Evolutionary conservation across 2,797 vertebrate species (phyloP), one percentile per base, ranked within the genome.

Genomic region (Dicrostonyx torquatus): DNA sequence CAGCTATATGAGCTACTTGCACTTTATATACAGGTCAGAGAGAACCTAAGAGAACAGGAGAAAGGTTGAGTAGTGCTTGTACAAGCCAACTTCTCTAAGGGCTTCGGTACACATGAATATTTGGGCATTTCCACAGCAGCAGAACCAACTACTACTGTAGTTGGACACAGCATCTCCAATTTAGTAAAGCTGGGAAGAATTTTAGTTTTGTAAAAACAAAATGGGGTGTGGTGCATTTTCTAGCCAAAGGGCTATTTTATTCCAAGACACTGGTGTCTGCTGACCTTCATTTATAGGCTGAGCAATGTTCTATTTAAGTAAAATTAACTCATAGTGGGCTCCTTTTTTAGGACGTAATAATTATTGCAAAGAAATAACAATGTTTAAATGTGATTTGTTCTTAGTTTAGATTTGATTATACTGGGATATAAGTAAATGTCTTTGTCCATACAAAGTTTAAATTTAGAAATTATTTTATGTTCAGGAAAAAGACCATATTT

Each of bases 281-380:
- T 97, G 98, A 97, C 97, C 97, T 98, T 96, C 97, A 95, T 97
- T 98, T 97, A 94, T 96, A 98, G 97, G 93, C 94, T 98, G 97
- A 97, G 98, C 97, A 95, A 97, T 97, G 87, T 92, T 97, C 98
- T 98, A 98, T 98, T 98, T 98, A 97, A 95, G 93, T 98, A 94
- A 97, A 95, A 93, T 97, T 97, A 98, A 97, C 96, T 98, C 97
- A 97, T 75, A 79, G 93, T 95, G 90, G 82, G 86, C 90, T 94
- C 90, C 80, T 92, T 97, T 97, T 97, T 94, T 84, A 96, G 96
- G 85, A 97, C 89, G 85, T 93, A 96, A 89, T 98, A 97, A 98
- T 96, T 98, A 97, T 98, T 97, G 98, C 97, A 96, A 97, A 97
- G 97, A 94, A 98, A 98, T 98, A 97, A 96, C 95, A 96, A 97